These are phyloP conservation scores for Scaeva pyrastri DNA, from an alignment of 2,888 invertebrate species.

Conservation along the genomic window DNA sequence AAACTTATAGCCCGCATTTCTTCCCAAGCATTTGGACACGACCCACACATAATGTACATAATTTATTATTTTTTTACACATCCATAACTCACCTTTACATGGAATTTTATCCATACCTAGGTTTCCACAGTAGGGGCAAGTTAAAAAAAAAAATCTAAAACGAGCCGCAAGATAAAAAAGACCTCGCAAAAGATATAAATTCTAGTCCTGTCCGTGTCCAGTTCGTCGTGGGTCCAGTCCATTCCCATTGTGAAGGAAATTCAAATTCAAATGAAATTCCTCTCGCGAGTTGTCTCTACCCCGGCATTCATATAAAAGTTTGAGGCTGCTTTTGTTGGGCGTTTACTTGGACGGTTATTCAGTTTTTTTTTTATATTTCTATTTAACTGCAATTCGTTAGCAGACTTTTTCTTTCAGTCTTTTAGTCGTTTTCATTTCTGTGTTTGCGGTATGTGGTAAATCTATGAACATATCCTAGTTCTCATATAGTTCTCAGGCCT, in stretches of 20 bases:
- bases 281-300: conserved; percentile 45
- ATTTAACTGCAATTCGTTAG: conserved; percentile 38
- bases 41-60: no score
- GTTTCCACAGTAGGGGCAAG: no score
- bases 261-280: conserved; percentile 75
- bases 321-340: conserved; percentile 16
- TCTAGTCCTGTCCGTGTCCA: conserved; percentile 36
- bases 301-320: background rate
- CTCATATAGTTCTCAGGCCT: background rate
- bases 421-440: conserved; percentile 51
- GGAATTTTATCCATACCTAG: background rate
- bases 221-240: conserved; percentile 48
- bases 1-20: no score
- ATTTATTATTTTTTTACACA: background rate
- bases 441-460: conserved; percentile 61
- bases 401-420: conserved; percentile 1
- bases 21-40: no score
- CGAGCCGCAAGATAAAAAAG: conserved; percentile 56
- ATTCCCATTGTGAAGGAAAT: conserved; percentile 68
- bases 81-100: background rate
- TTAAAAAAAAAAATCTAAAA: conserved; percentile 16
- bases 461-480: conserved; percentile 41
- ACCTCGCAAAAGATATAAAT: conserved; percentile 65
- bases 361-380: background rate
- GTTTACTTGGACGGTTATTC: conserved; percentile 32